Evolutionary conservation across 1,140 invertebrate species (phyloP), one percentile per base, ranked within the genome.

Genomic region (Drosophila kurseongensis): DNA sequence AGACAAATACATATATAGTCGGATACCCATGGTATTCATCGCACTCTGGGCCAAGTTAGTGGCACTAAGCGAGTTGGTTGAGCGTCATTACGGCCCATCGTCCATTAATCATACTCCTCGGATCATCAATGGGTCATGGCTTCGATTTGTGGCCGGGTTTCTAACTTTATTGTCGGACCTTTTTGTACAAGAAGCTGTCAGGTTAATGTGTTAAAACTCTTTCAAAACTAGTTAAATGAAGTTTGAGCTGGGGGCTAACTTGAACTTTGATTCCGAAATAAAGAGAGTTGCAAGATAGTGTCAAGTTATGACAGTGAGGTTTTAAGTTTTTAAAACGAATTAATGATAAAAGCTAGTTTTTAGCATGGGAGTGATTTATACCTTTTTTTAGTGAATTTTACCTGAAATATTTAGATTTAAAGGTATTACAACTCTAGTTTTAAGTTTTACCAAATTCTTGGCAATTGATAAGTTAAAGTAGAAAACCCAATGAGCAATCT

Each of bases 91-190:
- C 68, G 58, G 51, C 40, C 67, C 13, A 40, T 32, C 13, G 42
- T 0, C 65, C 67, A 71, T 71, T 50, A 71, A 71, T 71, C 68
- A 71, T 71, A 69, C 57, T 18, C 36, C 36, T 6, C 35, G 36
- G 65, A 50, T 48, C 66, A 71, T 71, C 68, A 71, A 71, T 71
- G 68, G 68, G 65, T 71, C 68, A 71, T 9, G 68, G 68, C 41
- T 69, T 57, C 67, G 65, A 69, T 69, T 67, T 44, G 61, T 67
- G 36, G 47, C 61, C 51, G 27, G 23, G 18, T 58, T 47, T 47
- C 54, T 40, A 65, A 32, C 40, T 68, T 71, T 71, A 50, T 29
- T 71, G 66, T 48, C 27, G 29, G 13, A 18, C 38, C 38, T 63
- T 32, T 62, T 62, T 41, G 23, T 62, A 9, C 14, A 27, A 29